These are phyloP conservation scores for Anas bernieri DNA, from an alignment of 2,797 vertebrate genomes.

Conservation along the genomic window DNA sequence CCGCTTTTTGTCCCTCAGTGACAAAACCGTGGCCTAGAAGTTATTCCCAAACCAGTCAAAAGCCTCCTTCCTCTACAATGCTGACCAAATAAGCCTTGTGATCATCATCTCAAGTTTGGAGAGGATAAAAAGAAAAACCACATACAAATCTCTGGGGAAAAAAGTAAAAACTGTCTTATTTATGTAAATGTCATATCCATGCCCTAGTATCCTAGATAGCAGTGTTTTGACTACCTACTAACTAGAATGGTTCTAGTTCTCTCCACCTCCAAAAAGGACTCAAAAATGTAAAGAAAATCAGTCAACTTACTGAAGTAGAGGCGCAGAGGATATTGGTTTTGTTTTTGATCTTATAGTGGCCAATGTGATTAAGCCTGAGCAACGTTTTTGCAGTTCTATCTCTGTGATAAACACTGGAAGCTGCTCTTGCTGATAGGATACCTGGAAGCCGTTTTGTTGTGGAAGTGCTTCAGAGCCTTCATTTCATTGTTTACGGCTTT, in stretches of 20 bases:
- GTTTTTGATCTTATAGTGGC: neutral
- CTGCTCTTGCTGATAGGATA: neutral
- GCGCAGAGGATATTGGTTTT: neutral
- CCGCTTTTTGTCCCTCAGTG: neutral
- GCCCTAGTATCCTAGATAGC: neutral
- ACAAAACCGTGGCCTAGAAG: neutral
- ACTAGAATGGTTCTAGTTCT: neutral
- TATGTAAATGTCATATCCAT: neutral
- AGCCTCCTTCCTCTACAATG: rapidly evolving
- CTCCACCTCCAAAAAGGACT: neutral
- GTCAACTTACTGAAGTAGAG: neutral
- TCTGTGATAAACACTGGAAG: neutral
- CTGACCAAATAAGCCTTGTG: neutral
- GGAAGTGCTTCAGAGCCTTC: neutral
- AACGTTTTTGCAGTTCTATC: neutral
- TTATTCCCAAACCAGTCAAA: neutral
- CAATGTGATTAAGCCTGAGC: neutral
- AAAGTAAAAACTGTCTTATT: neutral
- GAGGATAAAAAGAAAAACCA: neutral
- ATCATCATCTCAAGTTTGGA: neutral
- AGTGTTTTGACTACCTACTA: neutral
- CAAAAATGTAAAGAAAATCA: neutral
- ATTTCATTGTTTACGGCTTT: neutral
- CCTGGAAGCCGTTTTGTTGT: neutral
- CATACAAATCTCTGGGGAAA: rapidly evolving